Base-by-base conservation (phyloP, 1,140 invertebrate genomes). In the Ditylenchus dipsaci region DNA sequence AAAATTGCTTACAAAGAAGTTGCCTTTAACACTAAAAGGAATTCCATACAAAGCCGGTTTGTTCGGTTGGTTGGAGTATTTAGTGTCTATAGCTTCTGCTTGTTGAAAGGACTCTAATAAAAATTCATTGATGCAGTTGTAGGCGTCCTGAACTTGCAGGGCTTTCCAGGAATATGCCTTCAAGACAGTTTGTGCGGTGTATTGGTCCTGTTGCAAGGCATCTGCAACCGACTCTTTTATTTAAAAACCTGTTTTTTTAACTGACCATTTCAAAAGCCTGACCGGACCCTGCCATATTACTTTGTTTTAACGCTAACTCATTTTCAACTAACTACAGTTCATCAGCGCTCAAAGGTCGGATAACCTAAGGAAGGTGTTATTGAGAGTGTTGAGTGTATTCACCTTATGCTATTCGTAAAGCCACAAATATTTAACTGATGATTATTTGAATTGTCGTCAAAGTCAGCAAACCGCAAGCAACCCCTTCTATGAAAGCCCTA, bases 21-120 rank as follows among this genome's bases (percentile, higher is more conserved):
- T 83, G 26, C 62, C 74, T 57, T 82, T 82, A 7, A 82, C 80
- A 58, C 73, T 76, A 67, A 82, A 82, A 1, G 80, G 80, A 21
- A 82, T 49, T 33, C 80, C 80, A 66, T 68, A 82, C 5, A 82
- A 64, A 23, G 79, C 69, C 1, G 81, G 81, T 29, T 81, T 82
- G 1, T 74, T 21, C 49, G 26, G 27, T 43, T 65, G 49, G 23
- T 38, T 59, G 29, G 15, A 29, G 66, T 65, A 77, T 26, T 64
- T 33, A 15, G 15, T 33, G 43, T 77, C 76, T 17, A 78, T 8
- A 15, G 67, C 65, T 53, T 61, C 56, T 1, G 77, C 75, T 38
- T 69, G 62, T 7, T 68, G 67, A 23, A 75, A 77, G 13, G 77
- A 47, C 43, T 79, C 77, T 7, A 53, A 17, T 5, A 76, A 53